Evolutionary conservation across 53 echinoderm and acorn worm species (phyloP).

Genomic region (Echinarachnius parma): DNA sequence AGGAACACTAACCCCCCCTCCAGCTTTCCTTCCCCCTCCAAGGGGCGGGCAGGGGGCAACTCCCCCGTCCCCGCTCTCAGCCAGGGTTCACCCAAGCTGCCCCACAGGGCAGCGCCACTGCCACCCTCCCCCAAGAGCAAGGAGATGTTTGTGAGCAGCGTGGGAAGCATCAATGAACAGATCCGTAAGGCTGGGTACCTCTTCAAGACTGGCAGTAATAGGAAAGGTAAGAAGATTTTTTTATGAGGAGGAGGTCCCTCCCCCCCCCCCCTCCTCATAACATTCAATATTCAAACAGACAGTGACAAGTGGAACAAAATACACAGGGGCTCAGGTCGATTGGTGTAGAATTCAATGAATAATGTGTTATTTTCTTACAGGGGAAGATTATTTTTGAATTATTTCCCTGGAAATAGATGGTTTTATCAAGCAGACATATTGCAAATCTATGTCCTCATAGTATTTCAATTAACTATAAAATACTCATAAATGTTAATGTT

Average conservation of each 20-base stretch:
- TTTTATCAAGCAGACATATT: no score
- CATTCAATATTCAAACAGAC: no score
- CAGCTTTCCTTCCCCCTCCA: neutral
- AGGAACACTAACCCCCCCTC: neutral
- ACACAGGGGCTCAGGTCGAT: no score
- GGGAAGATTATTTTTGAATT: no score
- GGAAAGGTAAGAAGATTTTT: constrained; percentile 67
- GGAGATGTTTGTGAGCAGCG: constrained; percentile 12
- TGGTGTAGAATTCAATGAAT: no score
- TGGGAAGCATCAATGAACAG: constrained; percentile 70
- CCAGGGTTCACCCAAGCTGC: constrained; percentile 13
- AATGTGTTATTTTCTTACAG: no score
- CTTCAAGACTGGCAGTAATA: constrained; percentile 84
- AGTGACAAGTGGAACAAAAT: no score
- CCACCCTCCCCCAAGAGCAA: constrained; percentile 16
- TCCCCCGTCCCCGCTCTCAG: neutral
- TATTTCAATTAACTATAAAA: no score
- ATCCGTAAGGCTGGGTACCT: constrained; percentile 67
- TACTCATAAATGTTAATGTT: no score
- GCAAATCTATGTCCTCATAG: no score
- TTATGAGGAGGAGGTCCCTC: neutral
- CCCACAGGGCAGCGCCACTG: neutral
- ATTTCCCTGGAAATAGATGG: no score
- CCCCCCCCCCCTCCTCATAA: no score
- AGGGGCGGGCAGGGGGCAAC: neutral